These are phyloP conservation scores for Gisinianus flammeolus DNA, from an alignment of 2,888 invertebrate genomes.

Conservation along the genomic window DNA sequence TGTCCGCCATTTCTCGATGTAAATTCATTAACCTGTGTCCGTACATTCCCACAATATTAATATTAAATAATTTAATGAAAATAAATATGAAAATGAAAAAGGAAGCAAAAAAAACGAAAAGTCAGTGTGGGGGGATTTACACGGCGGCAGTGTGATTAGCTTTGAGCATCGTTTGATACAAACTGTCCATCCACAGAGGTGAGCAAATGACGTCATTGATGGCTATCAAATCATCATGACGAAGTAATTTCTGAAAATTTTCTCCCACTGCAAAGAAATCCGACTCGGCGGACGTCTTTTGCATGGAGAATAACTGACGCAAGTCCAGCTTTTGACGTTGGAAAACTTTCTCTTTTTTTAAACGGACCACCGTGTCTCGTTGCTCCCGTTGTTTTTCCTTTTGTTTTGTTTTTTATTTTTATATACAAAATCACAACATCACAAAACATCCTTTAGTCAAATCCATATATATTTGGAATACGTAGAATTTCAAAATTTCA, in stretches of 20 bases:
- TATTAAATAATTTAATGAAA: background rate
- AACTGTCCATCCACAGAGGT: constrained; percentile 55
- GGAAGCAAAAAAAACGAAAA: background rate
- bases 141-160: constrained; percentile 51
- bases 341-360: constrained; percentile 54
- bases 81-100: no score
- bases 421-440: background rate
- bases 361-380: constrained; percentile 43
- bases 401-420: no score
- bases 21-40: constrained; percentile 51
- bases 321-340: constrained; percentile 56
- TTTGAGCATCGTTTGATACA: constrained; percentile 47
- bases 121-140: constrained; percentile 30
- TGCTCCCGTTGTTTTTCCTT: constrained; percentile 38
- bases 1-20: constrained; percentile 53
- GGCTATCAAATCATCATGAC: constrained; percentile 55
- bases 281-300: constrained; percentile 44
- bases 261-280: constrained; percentile 53
- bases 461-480: background rate
- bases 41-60: background rate
- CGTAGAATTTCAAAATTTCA: background rate
- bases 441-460: background rate
- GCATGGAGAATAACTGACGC: constrained; percentile 51
- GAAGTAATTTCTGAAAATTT: constrained; percentile 49
- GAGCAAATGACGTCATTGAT: constrained; percentile 46